Evolutionary conservation across 2,888 invertebrate genomes (phyloP), one percentile per base, ranked within the genome.

Genomic region (Calameuta filiformis): DNA sequence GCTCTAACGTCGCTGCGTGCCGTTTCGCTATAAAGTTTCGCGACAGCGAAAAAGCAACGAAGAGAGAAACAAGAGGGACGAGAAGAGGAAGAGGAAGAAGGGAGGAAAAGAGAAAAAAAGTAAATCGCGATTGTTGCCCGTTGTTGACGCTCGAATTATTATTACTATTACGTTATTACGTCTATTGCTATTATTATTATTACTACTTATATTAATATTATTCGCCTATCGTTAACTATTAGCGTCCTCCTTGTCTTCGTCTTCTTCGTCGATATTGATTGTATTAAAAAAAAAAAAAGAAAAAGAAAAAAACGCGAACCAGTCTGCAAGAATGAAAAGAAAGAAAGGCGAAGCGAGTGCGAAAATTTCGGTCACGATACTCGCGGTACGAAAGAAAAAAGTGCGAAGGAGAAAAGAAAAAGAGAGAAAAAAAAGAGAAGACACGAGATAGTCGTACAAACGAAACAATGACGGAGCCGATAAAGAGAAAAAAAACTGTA

Each of bases 371-470:
- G 15, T 15, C 40, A 6, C 40, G 40, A 40, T 15, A 15, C 1
- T 15, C 15, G 15, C 12, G 4, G 1, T 15, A 15, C 4, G 23
- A 23, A 40, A 40, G 6, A 0, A 40, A 23, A 23, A 23, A 23
- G 23, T 6, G 23, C 73, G 73, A 37, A 75, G 80, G 73, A 80
- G 75, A 11, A 9, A 31, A 31, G 31, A 56, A 0, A 23, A 40
- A 56, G 33, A n/a, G 3, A 30, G 4, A 30, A 56, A 6, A 3
- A 34, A 6, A 1, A 40, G 11, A 35, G 35, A 15, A 15, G 15
- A 56, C 23, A 6, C 23, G 40, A 56, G 23, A 2, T 2, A 56
- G 9, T 23, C 40, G 23, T 56, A 56, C 40, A 9, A 56, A 56
- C 6, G 9, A 56, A 56, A 56, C 1, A 40, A 40, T 0, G 15